phyloP scores from a whole-genome alignment of 53 echinoderm and acorn worm genomes.

The Henricia sp. region DNA sequence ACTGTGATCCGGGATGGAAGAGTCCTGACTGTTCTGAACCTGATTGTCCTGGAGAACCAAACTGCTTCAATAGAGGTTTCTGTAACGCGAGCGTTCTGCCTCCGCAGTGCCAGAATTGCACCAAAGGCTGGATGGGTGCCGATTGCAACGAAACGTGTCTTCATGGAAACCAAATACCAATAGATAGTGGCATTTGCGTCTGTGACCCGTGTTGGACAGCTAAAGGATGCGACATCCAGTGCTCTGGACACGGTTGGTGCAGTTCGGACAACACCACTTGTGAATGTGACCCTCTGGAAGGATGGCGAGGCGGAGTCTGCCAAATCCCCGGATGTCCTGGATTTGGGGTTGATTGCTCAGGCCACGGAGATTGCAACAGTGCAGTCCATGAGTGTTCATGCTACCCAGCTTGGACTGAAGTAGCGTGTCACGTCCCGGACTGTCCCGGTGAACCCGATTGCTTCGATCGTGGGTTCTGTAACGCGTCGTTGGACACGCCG shows the following conservation, averaged over 20 bases:
- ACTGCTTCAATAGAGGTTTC: slow-evolving; percentile 77
- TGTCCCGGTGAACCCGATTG: slow-evolving; percentile 94
- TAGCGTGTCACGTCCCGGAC: slow-evolving; percentile 84
- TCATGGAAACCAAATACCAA: slow-evolving; percentile 72
- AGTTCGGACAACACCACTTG: slow-evolving; percentile 56
- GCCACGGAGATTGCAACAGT: slow-evolving; percentile 95
- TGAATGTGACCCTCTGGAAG: slow-evolving; percentile 75
- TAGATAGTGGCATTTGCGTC: slow-evolving; percentile 75
- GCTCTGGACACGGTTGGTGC: slow-evolving; percentile 80
- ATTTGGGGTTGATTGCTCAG: slow-evolving; percentile 77
- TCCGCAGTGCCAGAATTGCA: slow-evolving; percentile 80
- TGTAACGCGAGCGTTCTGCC: slow-evolving; percentile 70
- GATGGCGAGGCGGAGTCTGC: slow-evolving; percentile 87
- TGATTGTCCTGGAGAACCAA: slow-evolving; percentile 91
- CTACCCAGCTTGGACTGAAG: slow-evolving; percentile 82
- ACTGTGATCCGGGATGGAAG: slow-evolving; percentile 88
- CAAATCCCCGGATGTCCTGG: slow-evolving; percentile 93
- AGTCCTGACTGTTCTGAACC: slow-evolving; percentile 71
- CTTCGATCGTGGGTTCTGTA: slow-evolving; percentile 84
- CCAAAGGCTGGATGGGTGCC: slow-evolving; percentile 80
- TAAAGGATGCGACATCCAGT: slow-evolving; percentile 77
- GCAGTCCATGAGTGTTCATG: slow-evolving; percentile 92
- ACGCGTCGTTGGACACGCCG: slow-evolving; percentile 71
- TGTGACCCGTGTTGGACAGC: slow-evolving; percentile 96
- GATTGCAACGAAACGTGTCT: slow-evolving; percentile 85